Evolutionary conservation across 2,797 vertebrate genomes (phyloP), one percentile per base, ranked within the genome.

Genomic region (Cynodonichthys magdalenae): DNA sequence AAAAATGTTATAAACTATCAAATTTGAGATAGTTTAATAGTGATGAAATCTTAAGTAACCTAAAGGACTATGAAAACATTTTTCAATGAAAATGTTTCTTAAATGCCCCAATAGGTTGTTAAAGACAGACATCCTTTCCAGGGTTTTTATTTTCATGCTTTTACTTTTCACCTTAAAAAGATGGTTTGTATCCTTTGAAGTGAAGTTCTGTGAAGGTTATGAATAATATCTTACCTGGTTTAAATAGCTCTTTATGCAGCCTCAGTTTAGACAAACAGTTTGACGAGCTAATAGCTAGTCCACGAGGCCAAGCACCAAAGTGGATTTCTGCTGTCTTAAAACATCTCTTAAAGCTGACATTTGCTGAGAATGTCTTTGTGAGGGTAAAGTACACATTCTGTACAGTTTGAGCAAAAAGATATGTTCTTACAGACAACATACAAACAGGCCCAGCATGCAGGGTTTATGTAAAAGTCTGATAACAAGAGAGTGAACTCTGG

Each of bases 401-500:
- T 11, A 39, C 11, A 39, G 36, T 14, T 39, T 48, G 18, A 48
- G 12, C 19, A 48, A 48, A 48, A 48, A 48, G 9, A 48, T 48
- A 48, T 48, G 20, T 19, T 4, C 48, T 52, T 19, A 41, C 17
- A 57, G 31, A 9, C 12, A 42, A 34, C 48, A 31, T 34, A 5
- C 14, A 60, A n/a, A 53, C 39, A 48, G 69, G 59, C 39, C 24
- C n/a, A 69, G n/a, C 59, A 50, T 61, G 47, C 53, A 50, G 46
- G 18, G 36, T 56, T 18, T 7, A 42, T n/a, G 56, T 66, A 47
- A 59, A 68, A 12, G 10, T 70, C 31, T 66, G 62, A 61, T 27
- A 50, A 60, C 59, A 60, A 63, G 42, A 73, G 62, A 59, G 63
- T 50, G 41, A 52, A 14, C 70, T 71, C 28, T 68, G 65, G 14